phyloP scores from a whole-genome alignment of 2,888 invertebrate genomes.

The Diachrysia chrysitis region DNA sequence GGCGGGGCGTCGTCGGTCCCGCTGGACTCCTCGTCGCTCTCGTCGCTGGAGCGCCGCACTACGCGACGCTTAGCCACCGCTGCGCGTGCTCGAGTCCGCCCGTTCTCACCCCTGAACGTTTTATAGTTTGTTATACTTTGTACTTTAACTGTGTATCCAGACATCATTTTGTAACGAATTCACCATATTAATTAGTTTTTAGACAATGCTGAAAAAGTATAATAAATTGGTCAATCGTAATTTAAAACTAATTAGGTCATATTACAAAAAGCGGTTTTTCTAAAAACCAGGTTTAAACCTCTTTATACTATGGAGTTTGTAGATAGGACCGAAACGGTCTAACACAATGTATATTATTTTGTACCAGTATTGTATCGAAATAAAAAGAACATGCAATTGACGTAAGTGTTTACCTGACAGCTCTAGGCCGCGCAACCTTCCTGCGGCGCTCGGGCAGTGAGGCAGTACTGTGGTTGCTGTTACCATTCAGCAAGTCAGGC shows the following conservation, averaged over 20 bases:
- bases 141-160: not conserved
- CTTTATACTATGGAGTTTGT: too few species aligned
- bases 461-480: constrained; percentile 86
- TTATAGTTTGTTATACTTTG: not conserved
- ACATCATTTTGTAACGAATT: too few species aligned
- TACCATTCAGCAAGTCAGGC: constrained; percentile 85
- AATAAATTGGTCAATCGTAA: too few species aligned
- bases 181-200: too few species aligned
- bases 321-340: too few species aligned
- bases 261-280: too few species aligned
- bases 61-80: constrained; percentile 79
- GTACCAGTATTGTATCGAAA: not conserved
- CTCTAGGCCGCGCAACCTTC: constrained; percentile 78
- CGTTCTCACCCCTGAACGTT: constrained; percentile 74
- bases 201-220: too few species aligned
- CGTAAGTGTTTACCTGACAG: constrained; percentile 69
- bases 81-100: constrained; percentile 73
- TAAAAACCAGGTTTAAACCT: too few species aligned
- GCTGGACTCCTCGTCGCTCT: constrained; percentile 85
- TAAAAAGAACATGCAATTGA: not conserved
- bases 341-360: not conserved
- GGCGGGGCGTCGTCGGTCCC: constrained; percentile 86
- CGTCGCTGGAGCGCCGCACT: constrained; percentile 84
- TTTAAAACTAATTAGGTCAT: too few species aligned
- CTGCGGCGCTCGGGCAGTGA: constrained; percentile 85